Evolutionary conservation across 2,888 invertebrate species (phyloP), one percentile per base, ranked within the genome.

Genomic region (Steromphala cineraria): DNA sequence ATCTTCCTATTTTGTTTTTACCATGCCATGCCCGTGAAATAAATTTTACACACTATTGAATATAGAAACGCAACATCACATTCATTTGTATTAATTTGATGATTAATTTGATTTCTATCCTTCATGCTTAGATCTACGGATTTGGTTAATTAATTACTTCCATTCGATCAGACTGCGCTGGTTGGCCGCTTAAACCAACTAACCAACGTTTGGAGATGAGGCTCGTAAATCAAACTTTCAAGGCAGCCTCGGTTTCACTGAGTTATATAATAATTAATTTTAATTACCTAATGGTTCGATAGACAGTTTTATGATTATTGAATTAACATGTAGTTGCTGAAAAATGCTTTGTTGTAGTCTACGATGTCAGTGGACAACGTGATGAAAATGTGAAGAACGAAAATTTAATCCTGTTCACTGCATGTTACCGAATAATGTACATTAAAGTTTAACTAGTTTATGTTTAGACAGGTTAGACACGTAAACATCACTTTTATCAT

Each of bases 221-320:
- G 46, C 46, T 71, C 71, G 40, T 71, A 40, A 40, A 71, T 71
- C 40, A 71, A 31, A 31, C 28, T 71, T n/a, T 71, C 71, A 71
- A 36, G 2, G 36, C 19, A 28, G 36, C 28, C 10, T 71, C 40
- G 40, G 71, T 71, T 36, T 31, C 40, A 40, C 36, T 40, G 10
- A 36, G 71, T 71, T 71, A 71, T 71, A 71, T 71, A 71, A 31
- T 71, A 71, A 71, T 71, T 71, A 71, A 71, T 71, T 71, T 40
- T 40, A 71, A 71, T 71, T 36, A 71, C 19, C 40, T 71, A 71
- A 71, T 71, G 71, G 71, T 36, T 36, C 24, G 17, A 17, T n/a
- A 36, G 36, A 71, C 40, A 36, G 10, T 71, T 36, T 40, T n/a
- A 46, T 46, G 5, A 46, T 46, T 46, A 46, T 46, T 46, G 46